phyloP scores from a whole-genome alignment of 2,113 vertebrate genomes.

The Pituophis catenifer region DNA sequence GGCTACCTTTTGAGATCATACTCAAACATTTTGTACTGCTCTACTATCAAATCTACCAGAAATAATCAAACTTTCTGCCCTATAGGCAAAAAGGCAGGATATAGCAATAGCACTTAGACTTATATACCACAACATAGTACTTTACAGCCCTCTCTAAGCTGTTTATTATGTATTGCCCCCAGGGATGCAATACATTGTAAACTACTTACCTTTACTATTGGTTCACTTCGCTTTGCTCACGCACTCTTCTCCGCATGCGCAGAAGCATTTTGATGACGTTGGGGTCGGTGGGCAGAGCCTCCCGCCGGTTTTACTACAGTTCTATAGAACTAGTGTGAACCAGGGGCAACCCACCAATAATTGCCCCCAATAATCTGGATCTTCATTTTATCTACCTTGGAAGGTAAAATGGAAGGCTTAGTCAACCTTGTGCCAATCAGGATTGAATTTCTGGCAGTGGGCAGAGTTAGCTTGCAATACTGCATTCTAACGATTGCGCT shows the following conservation, averaged over 20 bases:
- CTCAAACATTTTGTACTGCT: not conserved
- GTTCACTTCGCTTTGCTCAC: too few species aligned
- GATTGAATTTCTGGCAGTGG: not conserved
- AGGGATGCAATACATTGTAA: not conserved
- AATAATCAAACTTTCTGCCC: not conserved
- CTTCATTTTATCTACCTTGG: not conserved
- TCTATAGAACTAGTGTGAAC: too few species aligned
- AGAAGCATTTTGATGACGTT: too few species aligned
- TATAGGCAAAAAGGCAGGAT: not conserved
- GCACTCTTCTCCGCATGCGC: too few species aligned
- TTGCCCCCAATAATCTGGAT: not conserved
- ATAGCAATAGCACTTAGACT: not conserved
- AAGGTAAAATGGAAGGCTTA: not conserved
- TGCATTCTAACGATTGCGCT: not conserved
- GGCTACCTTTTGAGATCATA: not conserved
- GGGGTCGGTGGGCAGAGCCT: too few species aligned
- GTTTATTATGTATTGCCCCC: not conserved
- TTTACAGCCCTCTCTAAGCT: not conserved
- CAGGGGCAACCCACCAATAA: too few species aligned
- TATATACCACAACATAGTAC: not conserved
- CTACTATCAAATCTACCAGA: not conserved
- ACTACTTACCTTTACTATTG: too few species aligned
- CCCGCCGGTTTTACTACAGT: too few species aligned
- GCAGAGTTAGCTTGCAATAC: not conserved
- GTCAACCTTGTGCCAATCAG: not conserved